Percentiles rank a stretch among this genome's conserved stretches.
phyloP scores from a whole-genome alignment of 1,140 invertebrate species.

The Mesaphorura yosii region DNA sequence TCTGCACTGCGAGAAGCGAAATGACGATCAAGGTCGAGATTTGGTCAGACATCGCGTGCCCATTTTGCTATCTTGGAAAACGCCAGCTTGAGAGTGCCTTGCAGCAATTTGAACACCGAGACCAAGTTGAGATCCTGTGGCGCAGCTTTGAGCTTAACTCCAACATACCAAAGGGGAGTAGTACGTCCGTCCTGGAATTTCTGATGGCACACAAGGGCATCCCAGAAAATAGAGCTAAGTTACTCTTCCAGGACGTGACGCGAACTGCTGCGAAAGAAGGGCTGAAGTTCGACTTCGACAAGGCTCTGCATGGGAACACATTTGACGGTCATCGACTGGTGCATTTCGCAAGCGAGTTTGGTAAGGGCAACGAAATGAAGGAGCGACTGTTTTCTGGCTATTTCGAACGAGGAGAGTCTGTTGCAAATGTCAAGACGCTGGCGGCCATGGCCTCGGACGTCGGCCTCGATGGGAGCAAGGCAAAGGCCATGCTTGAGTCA shows the following conservation, averaged over 20 bases:
- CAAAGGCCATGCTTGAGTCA: background rate
- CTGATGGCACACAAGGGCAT: background rate
- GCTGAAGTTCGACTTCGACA: background rate
- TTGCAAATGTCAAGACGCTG: background rate
- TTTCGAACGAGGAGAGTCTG: background rate
- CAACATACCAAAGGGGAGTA: background rate
- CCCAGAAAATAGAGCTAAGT: background rate
- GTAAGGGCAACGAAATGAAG: background rate
- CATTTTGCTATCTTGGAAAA: background rate
- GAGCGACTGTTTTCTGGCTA: background rate
- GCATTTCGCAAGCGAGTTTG: background rate
- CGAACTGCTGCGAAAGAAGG: background rate
- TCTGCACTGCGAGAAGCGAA: too few relatives aligned
- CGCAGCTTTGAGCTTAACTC: background rate
- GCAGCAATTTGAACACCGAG: background rate
- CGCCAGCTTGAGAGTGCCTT: background rate
- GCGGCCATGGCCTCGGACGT: background rate
- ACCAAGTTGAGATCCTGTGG: background rate
- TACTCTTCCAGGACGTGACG: background rate
- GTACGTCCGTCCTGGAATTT: background rate
- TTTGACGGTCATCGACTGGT: conserved; percentile 4
- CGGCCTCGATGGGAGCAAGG: background rate
- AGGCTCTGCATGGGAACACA: background rate
- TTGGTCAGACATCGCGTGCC: conserved; percentile 2
- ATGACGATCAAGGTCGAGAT: conserved; percentile 1